Conservation (phyloP, 2,888 invertebrate species). For the Melipona bicolor region DNA sequence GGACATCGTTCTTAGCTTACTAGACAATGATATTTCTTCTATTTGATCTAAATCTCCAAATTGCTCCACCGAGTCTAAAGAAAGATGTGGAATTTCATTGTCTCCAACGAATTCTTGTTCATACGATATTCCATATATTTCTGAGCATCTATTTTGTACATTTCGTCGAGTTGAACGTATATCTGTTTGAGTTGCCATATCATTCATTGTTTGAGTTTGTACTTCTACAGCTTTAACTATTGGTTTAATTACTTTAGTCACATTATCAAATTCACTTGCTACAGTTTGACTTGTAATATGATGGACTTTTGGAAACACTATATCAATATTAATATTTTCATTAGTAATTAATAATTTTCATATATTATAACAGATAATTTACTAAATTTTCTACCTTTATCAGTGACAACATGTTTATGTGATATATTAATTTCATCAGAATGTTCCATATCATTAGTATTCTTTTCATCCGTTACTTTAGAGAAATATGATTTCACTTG, state of each 20-base stretch:
- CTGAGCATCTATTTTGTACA: slow-evolving; percentile 66
- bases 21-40: slow-evolving; percentile 80
- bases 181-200: slow-evolving; percentile 83
- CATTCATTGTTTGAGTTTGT: slow-evolving; percentile 82
- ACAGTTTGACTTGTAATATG: slow-evolving; percentile 32
- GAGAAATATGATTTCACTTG: slow-evolving; percentile 67
- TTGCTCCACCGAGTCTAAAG: slow-evolving; percentile 77
- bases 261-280: slow-evolving; percentile 41
- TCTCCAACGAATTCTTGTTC: slow-evolving; percentile 66
- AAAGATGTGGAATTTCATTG: slow-evolving; percentile 74
- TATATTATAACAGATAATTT: background rate
- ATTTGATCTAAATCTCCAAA: slow-evolving; percentile 78
- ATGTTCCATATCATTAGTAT: slow-evolving; percentile 32
- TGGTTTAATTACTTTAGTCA: slow-evolving; percentile 67
- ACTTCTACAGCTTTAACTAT: slow-evolving; percentile 80
- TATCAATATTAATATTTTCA: slow-evolving; percentile 12
- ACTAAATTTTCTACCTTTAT: slow-evolving; percentile 48
- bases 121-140: slow-evolving; percentile 74
- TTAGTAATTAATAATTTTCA: background rate
- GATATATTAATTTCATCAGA: slow-evolving; percentile 35
- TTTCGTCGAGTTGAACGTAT: slow-evolving; percentile 60
- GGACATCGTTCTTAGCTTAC: slow-evolving; percentile 81
- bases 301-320: slow-evolving; percentile 32
- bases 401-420: slow-evolving; percentile 33
- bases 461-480: slow-evolving; percentile 59